phyloP scores from a whole-genome alignment of 2,113 vertebrate genomes.

The Ammospiza nelsoni region DNA sequence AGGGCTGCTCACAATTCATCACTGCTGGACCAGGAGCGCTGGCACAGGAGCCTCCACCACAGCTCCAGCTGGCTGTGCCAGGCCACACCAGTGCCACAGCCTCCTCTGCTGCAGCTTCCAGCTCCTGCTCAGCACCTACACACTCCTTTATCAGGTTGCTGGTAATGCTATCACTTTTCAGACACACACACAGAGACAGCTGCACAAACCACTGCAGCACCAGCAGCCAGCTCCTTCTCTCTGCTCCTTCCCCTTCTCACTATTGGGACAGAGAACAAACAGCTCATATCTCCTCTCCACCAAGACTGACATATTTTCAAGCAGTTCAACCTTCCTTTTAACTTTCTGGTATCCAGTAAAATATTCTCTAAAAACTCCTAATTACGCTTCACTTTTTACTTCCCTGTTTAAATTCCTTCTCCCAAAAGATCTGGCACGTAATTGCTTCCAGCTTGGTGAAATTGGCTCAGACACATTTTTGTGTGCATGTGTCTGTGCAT shows the following conservation, averaged over 20 bases:
- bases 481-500: neutral
- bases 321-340: neutral
- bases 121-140: neutral
- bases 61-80: neutral
- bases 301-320: neutral
- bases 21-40: neutral
- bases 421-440: conserved; percentile 25
- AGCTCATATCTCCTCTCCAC: neutral
- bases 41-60: neutral
- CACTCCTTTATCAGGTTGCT: accelerated
- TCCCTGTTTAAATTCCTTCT: neutral
- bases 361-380: conserved; percentile 1
- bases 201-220: neutral
- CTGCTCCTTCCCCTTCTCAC: neutral
- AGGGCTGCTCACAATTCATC: conserved; percentile 32
- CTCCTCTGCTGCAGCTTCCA: neutral
- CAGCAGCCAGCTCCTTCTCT: neutral
- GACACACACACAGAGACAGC: neutral
- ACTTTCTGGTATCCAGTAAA: neutral
- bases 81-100: neutral
- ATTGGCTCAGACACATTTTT: neutral
- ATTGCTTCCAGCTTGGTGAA: conserved; percentile 49
- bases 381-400: neutral
- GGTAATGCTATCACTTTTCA: neutral
- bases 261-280: neutral